Percentiles rank a stretch among this genome's conserved stretches.
phyloP scores from a whole-genome alignment of 2,113 vertebrate species.

The Eurypyga helias region DNA sequence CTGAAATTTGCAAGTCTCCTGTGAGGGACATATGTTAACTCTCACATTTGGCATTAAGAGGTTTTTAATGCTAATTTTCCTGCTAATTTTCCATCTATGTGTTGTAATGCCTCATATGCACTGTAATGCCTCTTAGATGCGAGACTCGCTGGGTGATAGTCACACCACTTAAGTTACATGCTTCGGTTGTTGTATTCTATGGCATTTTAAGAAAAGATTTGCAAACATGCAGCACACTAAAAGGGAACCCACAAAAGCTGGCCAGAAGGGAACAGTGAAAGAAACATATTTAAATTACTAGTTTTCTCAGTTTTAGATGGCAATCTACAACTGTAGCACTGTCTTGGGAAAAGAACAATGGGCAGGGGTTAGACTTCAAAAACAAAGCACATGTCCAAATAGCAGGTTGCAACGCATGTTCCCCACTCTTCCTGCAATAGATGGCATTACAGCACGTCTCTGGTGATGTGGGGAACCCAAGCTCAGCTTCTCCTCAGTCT shows the following conservation, averaged over 20 bases:
- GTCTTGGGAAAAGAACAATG: not conserved
- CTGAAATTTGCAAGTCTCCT: not conserved
- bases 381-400: not conserved
- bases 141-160: not conserved
- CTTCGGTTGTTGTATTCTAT: accelerated
- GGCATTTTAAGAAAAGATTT: not conserved
- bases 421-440: not conserved
- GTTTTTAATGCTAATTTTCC: not conserved
- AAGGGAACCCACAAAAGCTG: not conserved
- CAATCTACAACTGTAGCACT: not conserved
- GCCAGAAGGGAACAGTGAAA: not conserved
- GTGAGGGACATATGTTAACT: not conserved
- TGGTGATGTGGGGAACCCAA: not conserved
- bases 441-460: not conserved
- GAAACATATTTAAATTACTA: not conserved
- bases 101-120: not conserved
- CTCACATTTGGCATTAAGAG: not conserved
- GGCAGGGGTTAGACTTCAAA: not conserved
- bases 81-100: not conserved
- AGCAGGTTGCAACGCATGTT: not conserved
- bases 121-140: not conserved
- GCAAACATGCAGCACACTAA: not conserved
- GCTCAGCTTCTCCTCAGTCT: not conserved
- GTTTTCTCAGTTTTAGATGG: not conserved
- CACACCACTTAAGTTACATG: not conserved